phyloP scores from a whole-genome alignment of 1,140 invertebrate genomes.

The Pseudomyrmex sp. region DNA sequence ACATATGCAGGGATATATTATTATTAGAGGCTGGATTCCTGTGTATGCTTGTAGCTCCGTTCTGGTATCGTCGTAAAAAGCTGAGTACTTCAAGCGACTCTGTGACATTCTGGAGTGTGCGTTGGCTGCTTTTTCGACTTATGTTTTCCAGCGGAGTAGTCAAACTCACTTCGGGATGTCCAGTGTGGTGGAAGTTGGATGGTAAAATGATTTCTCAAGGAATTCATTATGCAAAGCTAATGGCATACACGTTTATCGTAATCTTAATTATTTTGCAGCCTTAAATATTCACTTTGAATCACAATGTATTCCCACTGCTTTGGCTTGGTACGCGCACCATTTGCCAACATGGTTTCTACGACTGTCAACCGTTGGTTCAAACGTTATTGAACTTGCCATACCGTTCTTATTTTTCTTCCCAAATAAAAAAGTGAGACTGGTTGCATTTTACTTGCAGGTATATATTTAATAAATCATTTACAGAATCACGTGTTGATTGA shows the following conservation, averaged over 20 bases:
- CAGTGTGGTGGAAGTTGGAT: slow-evolving; percentile 93
- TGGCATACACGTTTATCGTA: not conserved
- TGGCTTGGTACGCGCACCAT: slow-evolving; percentile 90
- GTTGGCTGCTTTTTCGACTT: slow-evolving; percentile 92
- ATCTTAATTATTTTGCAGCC: slow-evolving; percentile 85
- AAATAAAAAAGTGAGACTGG: slow-evolving; percentile 87
- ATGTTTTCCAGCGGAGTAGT: slow-evolving; percentile 92
- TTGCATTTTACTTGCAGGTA: slow-evolving; percentile 90
- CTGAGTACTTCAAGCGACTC: slow-evolving; percentile 84
- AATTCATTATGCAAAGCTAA: slow-evolving; percentile 13
- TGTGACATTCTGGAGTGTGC: slow-evolving; percentile 90
- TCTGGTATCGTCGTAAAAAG: slow-evolving; percentile 83
- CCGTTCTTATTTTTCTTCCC: slow-evolving; percentile 94
- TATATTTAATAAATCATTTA: slow-evolving; percentile 59
- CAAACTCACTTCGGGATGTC: slow-evolving; percentile 91
- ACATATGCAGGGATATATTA: slow-evolving; percentile 89
- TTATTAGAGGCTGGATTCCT: slow-evolving; percentile 92
- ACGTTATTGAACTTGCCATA: slow-evolving; percentile 89
- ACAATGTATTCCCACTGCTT: slow-evolving; percentile 89
- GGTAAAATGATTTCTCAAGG: slow-evolving; percentile 84
- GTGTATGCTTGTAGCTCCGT: slow-evolving; percentile 90
- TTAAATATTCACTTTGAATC: slow-evolving; percentile 91
- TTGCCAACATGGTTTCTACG: slow-evolving; percentile 89
- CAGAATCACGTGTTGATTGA: not conserved
- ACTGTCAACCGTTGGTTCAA: slow-evolving; percentile 87